phyloP scores from a whole-genome alignment of 2,797 vertebrate genomes.

The Coendou prehensilis region DNA sequence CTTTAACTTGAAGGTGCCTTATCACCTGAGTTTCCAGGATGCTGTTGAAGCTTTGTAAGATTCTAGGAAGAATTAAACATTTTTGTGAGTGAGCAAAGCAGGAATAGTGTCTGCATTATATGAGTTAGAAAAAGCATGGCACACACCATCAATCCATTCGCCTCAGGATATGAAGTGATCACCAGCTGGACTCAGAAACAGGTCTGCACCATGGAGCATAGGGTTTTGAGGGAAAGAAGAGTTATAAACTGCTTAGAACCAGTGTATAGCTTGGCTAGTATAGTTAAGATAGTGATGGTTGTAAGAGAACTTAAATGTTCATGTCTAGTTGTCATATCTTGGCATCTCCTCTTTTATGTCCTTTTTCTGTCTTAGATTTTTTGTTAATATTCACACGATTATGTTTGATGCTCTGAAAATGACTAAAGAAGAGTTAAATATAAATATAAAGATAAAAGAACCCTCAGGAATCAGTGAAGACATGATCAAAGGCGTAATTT shows the following conservation, averaged over 20 bases:
- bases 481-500: not conserved
- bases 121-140: constrained; percentile 81
- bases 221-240: constrained; percentile 43
- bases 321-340: constrained; percentile 22
- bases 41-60: constrained; percentile 31
- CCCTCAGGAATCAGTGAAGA: not conserved
- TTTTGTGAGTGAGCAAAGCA: constrained; percentile 74
- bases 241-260: not conserved
- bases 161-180: constrained; percentile 80
- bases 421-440: constrained; percentile 43
- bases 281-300: constrained; percentile 8
- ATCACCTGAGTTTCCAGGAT: not conserved
- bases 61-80: constrained; percentile 65
- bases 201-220: not conserved
- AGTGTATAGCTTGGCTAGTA: not conserved
- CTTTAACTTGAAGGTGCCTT: not conserved
- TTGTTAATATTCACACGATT: constrained; percentile 14
- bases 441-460: constrained; percentile 54
- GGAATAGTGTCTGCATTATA: constrained; percentile 74
- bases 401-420: constrained; percentile 62
- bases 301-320: constrained; percentile 33
- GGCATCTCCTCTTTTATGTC: constrained; percentile 35
- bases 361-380: not conserved
- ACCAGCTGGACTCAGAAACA: constrained; percentile 69
- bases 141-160: constrained; percentile 84